Conservation (phyloP, 2,797 vertebrate species). For the Gymnoscopelus microlampas region DNA sequence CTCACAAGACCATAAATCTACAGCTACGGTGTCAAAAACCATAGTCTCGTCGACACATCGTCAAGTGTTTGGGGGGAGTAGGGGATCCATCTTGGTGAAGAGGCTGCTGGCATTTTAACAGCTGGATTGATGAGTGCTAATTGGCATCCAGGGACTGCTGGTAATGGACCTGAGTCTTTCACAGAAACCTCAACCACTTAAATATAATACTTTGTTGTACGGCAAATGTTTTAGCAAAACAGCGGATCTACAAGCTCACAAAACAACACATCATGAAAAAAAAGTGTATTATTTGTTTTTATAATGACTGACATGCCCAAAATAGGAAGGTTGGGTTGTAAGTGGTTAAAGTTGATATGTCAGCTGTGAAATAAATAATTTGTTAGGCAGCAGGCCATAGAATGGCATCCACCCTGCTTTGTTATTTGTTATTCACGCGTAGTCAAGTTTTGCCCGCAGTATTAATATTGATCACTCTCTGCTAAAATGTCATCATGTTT, state of each 20-base stretch:
- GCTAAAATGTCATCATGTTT: not conserved
- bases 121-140: slow-evolving; percentile 52
- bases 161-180: slow-evolving; percentile 34
- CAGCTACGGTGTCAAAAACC: not conserved
- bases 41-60: slow-evolving; percentile 20
- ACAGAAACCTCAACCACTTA: not conserved
- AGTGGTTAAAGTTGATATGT: slow-evolving; percentile 27
- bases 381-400: not conserved
- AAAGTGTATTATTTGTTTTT: too few relatives aligned
- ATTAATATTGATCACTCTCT: not conserved
- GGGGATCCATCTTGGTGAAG: slow-evolving; percentile 58
- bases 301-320: too few relatives aligned
- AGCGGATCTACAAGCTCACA: too few relatives aligned
- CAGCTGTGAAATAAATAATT: not conserved
- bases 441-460: not conserved
- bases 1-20: slow-evolving; percentile 48
- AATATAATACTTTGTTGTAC: too few relatives aligned
- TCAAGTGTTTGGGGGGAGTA: slow-evolving; percentile 20
- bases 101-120: slow-evolving; percentile 32
- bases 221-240: too few relatives aligned
- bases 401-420: slow-evolving; percentile 1
- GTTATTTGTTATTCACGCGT: not conserved
- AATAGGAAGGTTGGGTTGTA: too few relatives aligned
- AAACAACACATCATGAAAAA: too few relatives aligned
- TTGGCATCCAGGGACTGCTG: slow-evolving; percentile 42